phyloP scores from a whole-genome alignment of 2,797 vertebrate genomes.

The Esox masquinongy region DNA sequence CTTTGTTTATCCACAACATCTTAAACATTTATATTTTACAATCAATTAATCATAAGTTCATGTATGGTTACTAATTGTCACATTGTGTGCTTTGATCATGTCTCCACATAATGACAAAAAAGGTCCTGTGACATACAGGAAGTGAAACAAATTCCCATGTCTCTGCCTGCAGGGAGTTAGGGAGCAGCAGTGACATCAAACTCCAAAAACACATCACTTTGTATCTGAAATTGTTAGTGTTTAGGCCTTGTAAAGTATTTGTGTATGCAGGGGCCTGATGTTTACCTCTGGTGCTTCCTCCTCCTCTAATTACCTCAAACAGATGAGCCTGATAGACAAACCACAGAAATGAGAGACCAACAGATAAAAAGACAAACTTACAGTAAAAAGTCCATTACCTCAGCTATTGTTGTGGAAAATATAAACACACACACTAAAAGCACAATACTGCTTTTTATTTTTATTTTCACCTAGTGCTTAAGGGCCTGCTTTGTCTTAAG shows the following conservation, averaged over 20 bases:
- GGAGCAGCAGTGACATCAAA: constrained; percentile 23
- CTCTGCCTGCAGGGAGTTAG: constrained; percentile 8
- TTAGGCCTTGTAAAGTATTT: constrained; percentile 48
- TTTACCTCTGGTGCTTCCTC: constrained; percentile 36
- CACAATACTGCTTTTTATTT: too few relatives aligned
- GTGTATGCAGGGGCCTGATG: constrained; percentile 48
- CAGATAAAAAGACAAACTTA: constrained; percentile 18
- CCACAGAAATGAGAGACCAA: constrained; percentile 25
- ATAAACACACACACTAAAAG: not conserved
- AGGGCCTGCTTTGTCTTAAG: not conserved
- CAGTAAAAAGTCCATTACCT: not conserved
- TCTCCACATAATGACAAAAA: not conserved
- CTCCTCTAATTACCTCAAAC: constrained; percentile 51
- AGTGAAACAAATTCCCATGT: constrained; percentile 11
- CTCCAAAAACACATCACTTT: constrained; percentile 16
- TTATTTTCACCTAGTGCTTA: not conserved
- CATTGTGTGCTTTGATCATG: not conserved
- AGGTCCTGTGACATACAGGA: constrained; percentile 24
- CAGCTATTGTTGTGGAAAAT: constrained; percentile 13
- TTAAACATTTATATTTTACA: not conserved
- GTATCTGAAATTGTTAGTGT: constrained; percentile 27
- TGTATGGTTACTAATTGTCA: not conserved
- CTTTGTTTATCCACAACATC: not conserved
- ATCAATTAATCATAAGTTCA: not conserved
- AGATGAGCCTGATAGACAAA: constrained; percentile 38